Evolutionary conservation across 1,140 invertebrate species (phyloP), one percentile per base, ranked within the genome.

Genomic region (Papilio xuthus): DNA sequence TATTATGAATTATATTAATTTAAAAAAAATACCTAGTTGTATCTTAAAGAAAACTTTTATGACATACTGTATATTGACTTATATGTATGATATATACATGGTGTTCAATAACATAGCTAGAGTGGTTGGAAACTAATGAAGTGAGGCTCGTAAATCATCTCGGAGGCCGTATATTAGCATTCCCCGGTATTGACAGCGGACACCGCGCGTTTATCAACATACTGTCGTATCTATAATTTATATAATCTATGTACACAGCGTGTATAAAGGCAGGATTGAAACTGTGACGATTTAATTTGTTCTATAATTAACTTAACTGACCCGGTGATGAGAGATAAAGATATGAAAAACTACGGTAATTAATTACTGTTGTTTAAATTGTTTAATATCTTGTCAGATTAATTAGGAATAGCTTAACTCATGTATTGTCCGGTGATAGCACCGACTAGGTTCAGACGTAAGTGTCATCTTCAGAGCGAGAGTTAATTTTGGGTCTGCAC

Each of bases 71-170:
- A 71, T 71, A 71, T 47, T 69, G 23, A 53, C 10, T 50, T 77
- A 13, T 67, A 67, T 37, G 32, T 37, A 37, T 37, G 7, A 37
- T 37, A 37, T 37, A 37, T 37, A 78, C 42, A 78, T 15, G 47
- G 15, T 23, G 32, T 69, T 56, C 23, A 23, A 7, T 41, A 72
- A 37, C 32, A 37, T 72, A 50, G 28, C 69, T 72, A 70, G 9
- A 50, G 23, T 56, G 47, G 28, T 71, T 56, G 77, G n/a, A 42
- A 77, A 60, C 78, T 89, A 89, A 89, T 89, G 86, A 89, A 87
- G 81, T 85, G 73, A 41, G 37, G 67, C 53, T 82, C 82, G 79
- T 88, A 87, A 86, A 88, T 87, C 84, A 87, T 79, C 78, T 50
- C 32, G 41, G 50, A 37, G 76, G 67, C 79, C 84, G 80, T 87